Percentiles rank a stretch among this genome's conserved stretches.
Evolutionary conservation across 2,113 vertebrate genomes (phyloP).

Genomic region (Rhabdomys dilectus): DNA sequence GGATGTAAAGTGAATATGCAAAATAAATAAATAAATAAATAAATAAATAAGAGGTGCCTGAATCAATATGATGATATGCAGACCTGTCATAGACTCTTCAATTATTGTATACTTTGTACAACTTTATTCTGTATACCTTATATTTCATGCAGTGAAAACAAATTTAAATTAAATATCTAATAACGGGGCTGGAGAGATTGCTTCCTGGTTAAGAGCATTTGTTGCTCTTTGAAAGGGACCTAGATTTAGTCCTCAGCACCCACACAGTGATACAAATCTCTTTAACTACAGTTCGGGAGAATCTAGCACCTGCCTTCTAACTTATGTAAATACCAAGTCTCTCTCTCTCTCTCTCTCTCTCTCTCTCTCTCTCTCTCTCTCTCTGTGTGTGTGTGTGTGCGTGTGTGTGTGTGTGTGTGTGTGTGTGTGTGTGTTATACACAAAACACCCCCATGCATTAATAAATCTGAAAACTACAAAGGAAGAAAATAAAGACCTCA

Average conservation of each 20-base stretch:
- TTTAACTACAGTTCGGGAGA: neutral
- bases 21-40: too few relatives aligned
- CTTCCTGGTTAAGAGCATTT: neutral
- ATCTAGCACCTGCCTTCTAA: neutral
- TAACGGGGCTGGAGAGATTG: neutral
- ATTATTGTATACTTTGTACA: neutral
- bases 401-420: neutral
- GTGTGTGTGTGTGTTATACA: neutral
- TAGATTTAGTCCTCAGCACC: neutral
- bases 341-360: too few relatives aligned
- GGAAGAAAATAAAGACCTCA: neutral
- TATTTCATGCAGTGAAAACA: neutral
- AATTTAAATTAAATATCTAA: neutral
- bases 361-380: too few relatives aligned
- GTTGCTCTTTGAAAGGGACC: neutral
- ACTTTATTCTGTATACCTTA: neutral
- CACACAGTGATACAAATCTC: neutral
- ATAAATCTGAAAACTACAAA: neutral
- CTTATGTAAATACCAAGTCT: neutral
- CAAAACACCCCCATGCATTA: neutral
- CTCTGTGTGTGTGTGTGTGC: neutral
- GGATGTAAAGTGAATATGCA: too few relatives aligned
- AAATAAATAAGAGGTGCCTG: neutral
- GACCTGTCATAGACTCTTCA: neutral
- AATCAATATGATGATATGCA: neutral